A percentile compares a stretch with the other conserved stretches of the same genome.
phyloP scores from a whole-genome alignment of 2,113 vertebrate species.

The Glaucomys volans region DNA sequence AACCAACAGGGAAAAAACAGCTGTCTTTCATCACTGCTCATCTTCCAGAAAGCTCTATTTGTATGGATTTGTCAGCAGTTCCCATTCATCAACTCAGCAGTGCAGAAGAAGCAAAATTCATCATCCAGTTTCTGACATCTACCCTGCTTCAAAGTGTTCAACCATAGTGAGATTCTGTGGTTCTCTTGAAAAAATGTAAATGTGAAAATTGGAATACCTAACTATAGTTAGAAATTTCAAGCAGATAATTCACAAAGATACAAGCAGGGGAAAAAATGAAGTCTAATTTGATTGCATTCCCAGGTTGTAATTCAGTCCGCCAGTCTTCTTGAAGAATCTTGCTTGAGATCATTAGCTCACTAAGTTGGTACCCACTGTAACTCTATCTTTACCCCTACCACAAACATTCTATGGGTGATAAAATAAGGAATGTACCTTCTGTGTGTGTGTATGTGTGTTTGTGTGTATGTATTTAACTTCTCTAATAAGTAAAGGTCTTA shows the following conservation, averaged over 20 bases:
- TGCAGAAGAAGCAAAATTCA: constrained; percentile 70
- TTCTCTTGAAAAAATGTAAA: constrained; percentile 40
- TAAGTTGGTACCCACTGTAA: neutral
- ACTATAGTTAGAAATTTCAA: constrained; percentile 20
- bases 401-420: neutral
- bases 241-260: neutral
- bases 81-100: constrained; percentile 67
- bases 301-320: neutral
- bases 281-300: neutral
- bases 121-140: constrained; percentile 61
- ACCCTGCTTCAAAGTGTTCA: constrained; percentile 49
- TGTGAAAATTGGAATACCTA: constrained; percentile 19
- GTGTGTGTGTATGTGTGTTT: neutral
- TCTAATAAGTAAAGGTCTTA: neutral
- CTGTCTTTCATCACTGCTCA: constrained; percentile 56
- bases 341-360: neutral
- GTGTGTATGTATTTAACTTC: neutral
- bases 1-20: neutral
- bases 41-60: constrained; percentile 66
- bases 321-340: neutral
- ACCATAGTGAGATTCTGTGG: neutral
- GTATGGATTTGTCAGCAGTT: constrained; percentile 70
- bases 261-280: neutral
- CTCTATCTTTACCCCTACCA: neutral
- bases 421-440: neutral